These are phyloP conservation scores for Centropus unirufus DNA, from an alignment of 2,113 vertebrate species.

Conservation along the genomic window DNA sequence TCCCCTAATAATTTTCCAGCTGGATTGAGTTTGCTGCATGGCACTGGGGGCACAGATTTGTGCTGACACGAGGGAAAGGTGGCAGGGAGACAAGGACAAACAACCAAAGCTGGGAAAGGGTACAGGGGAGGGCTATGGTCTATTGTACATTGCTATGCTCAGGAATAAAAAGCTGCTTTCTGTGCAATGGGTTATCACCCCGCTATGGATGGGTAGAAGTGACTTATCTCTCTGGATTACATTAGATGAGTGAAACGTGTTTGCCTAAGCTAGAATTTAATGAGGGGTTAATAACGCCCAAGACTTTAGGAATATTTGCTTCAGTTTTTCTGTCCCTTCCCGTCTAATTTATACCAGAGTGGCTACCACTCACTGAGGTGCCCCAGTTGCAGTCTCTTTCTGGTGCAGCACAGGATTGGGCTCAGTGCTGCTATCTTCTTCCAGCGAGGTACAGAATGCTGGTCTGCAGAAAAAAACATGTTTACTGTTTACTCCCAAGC, in stretches of 20 bases:
- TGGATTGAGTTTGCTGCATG: background rate
- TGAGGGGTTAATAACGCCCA: slow-evolving; percentile 11
- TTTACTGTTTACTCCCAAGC: background rate
- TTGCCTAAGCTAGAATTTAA: slow-evolving; percentile 32
- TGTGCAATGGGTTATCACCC: background rate
- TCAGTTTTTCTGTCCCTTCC: background rate
- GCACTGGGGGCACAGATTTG: background rate
- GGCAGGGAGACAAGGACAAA: accelerated
- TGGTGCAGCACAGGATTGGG: background rate
- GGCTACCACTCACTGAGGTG: background rate
- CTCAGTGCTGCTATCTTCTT: background rate
- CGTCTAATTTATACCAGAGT: background rate
- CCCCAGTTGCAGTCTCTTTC: background rate
- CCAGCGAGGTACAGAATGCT: background rate
- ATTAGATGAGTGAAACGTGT: background rate
- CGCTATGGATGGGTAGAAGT: background rate
- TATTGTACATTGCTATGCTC: accelerated
- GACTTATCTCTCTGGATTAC: slow-evolving; percentile 7
- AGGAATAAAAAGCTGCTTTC: background rate
- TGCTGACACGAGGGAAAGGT: background rate
- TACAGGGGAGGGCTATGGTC: background rate
- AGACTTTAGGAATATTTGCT: background rate
- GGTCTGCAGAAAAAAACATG: background rate
- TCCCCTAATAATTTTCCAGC: background rate
- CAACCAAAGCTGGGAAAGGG: background rate